Conservation (phyloP, 1,140 invertebrate species). For the Babylonia areolata region DNA sequence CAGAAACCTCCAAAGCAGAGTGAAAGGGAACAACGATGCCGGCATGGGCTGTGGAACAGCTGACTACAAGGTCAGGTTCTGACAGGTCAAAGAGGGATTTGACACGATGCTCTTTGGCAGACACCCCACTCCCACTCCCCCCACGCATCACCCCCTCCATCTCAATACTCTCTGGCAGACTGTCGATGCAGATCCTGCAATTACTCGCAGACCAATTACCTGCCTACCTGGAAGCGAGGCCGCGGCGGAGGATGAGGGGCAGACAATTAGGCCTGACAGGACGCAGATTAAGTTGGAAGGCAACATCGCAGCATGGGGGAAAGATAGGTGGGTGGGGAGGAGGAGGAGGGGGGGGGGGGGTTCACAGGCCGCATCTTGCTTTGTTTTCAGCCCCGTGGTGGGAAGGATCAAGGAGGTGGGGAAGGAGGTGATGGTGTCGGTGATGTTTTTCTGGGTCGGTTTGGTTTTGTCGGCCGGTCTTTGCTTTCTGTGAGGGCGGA, state of each 20-base stretch:
- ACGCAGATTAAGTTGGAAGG: neutral
- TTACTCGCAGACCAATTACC: neutral
- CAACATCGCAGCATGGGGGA: neutral
- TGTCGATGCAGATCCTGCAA: neutral
- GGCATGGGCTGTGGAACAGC: too few species aligned
- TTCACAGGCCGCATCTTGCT: neutral
- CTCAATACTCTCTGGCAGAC: neutral
- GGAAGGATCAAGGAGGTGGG: too few species aligned
- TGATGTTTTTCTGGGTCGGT: too few species aligned
- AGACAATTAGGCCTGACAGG: neutral
- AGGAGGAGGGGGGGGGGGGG: neutral
- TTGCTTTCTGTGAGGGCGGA: too few species aligned
- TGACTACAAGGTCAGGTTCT: too few species aligned
- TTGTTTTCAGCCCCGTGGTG: too few species aligned
- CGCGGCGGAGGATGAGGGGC: neutral
- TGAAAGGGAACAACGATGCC: too few species aligned
- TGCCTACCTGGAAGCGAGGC: neutral
- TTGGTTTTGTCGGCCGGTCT: too few species aligned
- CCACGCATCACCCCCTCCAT: neutral
- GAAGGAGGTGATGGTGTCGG: too few species aligned
- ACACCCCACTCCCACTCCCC: neutral
- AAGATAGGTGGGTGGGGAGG: neutral
- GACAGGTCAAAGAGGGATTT: too few species aligned
- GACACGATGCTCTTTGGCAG: too few species aligned
- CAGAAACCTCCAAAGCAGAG: too few species aligned